Evolutionary conservation across 2,888 invertebrate genomes (phyloP).

Genomic region (Apotomis capreana): DNA sequence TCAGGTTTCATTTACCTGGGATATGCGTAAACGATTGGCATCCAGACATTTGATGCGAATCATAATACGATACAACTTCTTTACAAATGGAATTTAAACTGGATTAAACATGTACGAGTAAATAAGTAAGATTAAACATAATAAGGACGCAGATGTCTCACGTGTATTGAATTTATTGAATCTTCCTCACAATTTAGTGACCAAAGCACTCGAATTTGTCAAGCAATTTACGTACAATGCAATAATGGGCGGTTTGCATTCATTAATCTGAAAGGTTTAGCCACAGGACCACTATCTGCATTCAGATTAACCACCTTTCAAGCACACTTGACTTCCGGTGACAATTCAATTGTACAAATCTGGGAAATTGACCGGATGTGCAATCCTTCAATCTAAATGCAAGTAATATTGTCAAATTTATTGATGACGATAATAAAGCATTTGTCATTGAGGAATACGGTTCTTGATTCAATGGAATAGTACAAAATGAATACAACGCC

Average conservation of each 20-base stretch:
- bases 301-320: constrained; percentile 39
- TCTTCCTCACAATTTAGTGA: constrained; percentile 23
- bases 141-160: constrained; percentile 31
- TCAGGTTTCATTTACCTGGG: constrained; percentile 14
- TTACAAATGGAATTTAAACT: background rate
- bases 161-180: constrained; percentile 22
- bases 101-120: constrained; percentile 8
- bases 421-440: constrained; percentile 10
- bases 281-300: constrained; percentile 33
- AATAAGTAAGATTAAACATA: constrained; percentile 14
- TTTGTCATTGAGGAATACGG: constrained; percentile 7
- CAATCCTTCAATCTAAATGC: constrained; percentile 47
- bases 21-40: constrained; percentile 6
- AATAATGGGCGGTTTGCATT: constrained; percentile 27
- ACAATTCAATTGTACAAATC: constrained; percentile 60
- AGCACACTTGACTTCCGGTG: constrained; percentile 54
- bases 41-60: constrained; percentile 6
- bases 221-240: constrained; percentile 38
- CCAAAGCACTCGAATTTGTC: constrained; percentile 34
- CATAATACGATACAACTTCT: constrained; percentile 1
- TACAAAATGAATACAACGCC: constrained; percentile 32
- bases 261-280: constrained; percentile 34
- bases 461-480: constrained; percentile 15
- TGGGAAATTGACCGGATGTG: constrained; percentile 55
- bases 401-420: constrained; percentile 22